A percentile compares a stretch with the other conserved stretches of the same genome.
phyloP scores from a whole-genome alignment of 2,888 invertebrate species.

The Lydus trimaculatus region DNA sequence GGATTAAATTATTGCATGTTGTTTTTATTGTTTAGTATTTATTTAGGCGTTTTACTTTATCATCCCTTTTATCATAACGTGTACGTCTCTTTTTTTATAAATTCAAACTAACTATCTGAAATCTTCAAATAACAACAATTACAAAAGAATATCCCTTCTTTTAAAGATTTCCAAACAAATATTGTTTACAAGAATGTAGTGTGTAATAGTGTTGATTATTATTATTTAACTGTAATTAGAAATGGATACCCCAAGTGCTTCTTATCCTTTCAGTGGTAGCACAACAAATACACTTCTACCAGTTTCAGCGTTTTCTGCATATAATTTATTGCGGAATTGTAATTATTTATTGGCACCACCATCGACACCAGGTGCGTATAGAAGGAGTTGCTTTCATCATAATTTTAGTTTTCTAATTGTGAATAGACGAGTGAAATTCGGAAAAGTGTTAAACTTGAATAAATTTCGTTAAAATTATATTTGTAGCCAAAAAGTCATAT shows the following conservation, averaged over 20 bases:
- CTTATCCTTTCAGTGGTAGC: conserved; percentile 49
- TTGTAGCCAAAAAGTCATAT: no score
- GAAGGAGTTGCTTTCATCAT: background rate
- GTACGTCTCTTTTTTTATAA: conserved; percentile 5
- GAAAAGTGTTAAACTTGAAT: no score
- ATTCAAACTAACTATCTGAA: background rate
- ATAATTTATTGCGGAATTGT: conserved; percentile 71
- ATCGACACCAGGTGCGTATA: conserved; percentile 62
- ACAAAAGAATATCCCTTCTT: background rate
- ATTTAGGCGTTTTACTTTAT: conserved; percentile 34
- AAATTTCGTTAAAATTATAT: no score
- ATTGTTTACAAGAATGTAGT: conserved; percentile 17
- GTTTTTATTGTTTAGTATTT: conserved; percentile 44
- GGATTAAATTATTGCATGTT: conserved; percentile 45
- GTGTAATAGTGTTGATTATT: conserved; percentile 10
- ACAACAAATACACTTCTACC: conserved; percentile 48
- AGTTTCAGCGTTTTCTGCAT: conserved; percentile 66
- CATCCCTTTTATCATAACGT: conserved; percentile 2
- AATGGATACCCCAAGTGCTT: conserved; percentile 43
- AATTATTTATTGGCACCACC: conserved; percentile 69
- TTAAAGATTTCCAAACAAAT: background rate
- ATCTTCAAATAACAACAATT: no score
- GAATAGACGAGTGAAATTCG: no score
- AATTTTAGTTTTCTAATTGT: background rate
- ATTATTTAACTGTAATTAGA: conserved; percentile 20